These are phyloP conservation scores for Trematocara zebra DNA, from an alignment of 2,113 vertebrate genomes.

Conservation along the genomic window DNA sequence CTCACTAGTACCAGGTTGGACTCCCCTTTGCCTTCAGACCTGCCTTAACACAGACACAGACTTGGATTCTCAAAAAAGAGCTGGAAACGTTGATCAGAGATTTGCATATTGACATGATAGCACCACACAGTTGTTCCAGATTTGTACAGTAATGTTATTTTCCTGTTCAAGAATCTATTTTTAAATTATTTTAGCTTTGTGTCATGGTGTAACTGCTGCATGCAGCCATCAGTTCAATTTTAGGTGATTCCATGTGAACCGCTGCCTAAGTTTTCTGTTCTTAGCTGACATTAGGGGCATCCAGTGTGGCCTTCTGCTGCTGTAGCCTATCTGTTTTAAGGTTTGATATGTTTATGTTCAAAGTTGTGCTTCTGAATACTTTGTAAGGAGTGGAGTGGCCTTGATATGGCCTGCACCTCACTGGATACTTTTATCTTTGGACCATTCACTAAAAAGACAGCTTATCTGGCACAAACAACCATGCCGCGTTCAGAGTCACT, in stretches of 20 bases:
- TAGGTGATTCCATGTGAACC: background rate
- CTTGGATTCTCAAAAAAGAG: background rate
- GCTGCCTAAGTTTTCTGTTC: accelerated
- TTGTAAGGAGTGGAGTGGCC: background rate
- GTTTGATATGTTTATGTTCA: accelerated
- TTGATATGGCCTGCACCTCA: background rate
- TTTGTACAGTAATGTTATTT: background rate
- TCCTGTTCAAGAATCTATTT: background rate
- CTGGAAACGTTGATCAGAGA: background rate
- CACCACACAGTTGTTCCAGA: background rate
- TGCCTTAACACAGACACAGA: background rate
- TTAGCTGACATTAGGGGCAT: background rate
- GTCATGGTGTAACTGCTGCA: background rate
- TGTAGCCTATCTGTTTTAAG: background rate
- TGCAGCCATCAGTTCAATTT: background rate
- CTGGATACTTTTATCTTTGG: background rate
- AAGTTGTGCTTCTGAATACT: background rate
- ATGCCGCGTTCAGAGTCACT: background rate
- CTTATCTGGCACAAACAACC: background rate
- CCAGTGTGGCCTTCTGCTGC: background rate
- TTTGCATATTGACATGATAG: background rate
- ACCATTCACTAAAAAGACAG: background rate
- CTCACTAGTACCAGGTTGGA: background rate
- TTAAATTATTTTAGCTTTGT: background rate
- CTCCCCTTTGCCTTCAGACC: background rate